Evolutionary conservation across 2,797 vertebrate genomes (phyloP), one percentile per base, ranked within the genome.

Genomic region (Phoxinus dragarum): DNA sequence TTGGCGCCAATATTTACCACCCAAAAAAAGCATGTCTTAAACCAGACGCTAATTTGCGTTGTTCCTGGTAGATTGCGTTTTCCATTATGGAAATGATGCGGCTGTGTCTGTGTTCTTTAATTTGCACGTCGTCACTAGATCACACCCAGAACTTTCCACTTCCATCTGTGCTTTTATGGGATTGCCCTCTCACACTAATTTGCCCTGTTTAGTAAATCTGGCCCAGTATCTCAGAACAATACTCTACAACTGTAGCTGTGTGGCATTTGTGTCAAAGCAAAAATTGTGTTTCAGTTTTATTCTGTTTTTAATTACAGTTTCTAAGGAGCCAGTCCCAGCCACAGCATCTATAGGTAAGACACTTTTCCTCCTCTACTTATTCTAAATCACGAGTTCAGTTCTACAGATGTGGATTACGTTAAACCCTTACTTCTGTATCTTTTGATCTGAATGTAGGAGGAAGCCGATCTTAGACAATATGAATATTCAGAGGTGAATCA

Each of bases 241-340:
- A 31, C 54, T 61, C 36, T 42, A 19, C 10, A 19, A 4, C 34
- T 54, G 11, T 27, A 31, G 23, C 36, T 11, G 7, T 72, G 36
- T 34, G 1, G 42, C 3, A 16, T 82, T 68, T 42, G 42, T 84
- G 64, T 42, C n/a, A 40, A 40, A 52, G n/a, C 4, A 14, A 84
- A 47, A 38, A 10, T 23, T 19, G 5, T 0, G 12, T 74, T 74
- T 74, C 3, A 68, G 3, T 11, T 34, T n/a, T 34, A 3, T 68
- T 36, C 42, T n/a, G 31, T 66, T 77, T 73, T 42, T 42, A 61
- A 12, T 82, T 76, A 19, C 44, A 96, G 95, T 97, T 84, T 97
- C 96, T 87, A 97, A 96, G 91, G 96, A 96, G 88, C 94, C 95
- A 19, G 95, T 96, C 72, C 96, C 96, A 80, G 96, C 96, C 83